phyloP scores from a whole-genome alignment of 2,113 vertebrate genomes.

The Pachypanchax playfairii region DNA sequence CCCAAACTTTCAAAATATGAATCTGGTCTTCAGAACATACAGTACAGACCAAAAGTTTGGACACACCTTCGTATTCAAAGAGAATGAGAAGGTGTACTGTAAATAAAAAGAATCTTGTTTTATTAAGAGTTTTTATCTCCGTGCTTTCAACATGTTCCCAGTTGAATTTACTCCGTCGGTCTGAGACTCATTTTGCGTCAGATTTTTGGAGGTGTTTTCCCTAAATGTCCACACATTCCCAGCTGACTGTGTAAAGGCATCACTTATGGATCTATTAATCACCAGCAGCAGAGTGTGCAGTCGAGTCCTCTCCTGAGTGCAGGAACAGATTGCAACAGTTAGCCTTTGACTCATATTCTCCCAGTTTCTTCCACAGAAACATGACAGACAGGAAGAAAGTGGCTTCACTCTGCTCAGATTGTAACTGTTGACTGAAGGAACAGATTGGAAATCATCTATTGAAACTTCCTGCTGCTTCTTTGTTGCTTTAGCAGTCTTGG shows the following conservation, averaged over 20 bases:
- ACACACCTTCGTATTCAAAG: neutral
- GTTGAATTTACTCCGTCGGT: conserved; percentile 14
- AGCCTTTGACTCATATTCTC: conserved; percentile 58
- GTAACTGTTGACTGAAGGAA: conserved; percentile 62
- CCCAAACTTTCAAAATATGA: neutral
- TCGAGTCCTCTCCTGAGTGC: conserved; percentile 23
- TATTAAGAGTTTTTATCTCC: conserved; percentile 18
- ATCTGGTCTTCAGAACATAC: no score
- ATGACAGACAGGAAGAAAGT: conserved; percentile 53
- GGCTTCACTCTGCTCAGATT: conserved; percentile 46
- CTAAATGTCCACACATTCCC: conserved; percentile 26
- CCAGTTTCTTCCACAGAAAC: conserved; percentile 19
- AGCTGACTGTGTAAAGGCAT: conserved; percentile 31
- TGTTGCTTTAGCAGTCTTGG: conserved; percentile 50
- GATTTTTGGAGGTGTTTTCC: conserved; percentile 8
- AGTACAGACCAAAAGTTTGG: no score
- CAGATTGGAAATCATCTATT: conserved; percentile 64
- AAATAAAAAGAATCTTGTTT: neutral
- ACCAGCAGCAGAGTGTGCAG: conserved; percentile 16
- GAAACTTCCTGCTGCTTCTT: conserved; percentile 27
- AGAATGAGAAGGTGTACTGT: neutral
- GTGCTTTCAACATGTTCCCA: conserved; percentile 6
- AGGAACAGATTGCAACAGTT: conserved; percentile 56
- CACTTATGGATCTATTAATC: conserved; percentile 48
- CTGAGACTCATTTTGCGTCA: conserved; percentile 6